Evolutionary conservation across 2,113 vertebrate species (phyloP), one percentile per base, ranked within the genome.

Genomic region (Gymnorhina tibicen): DNA sequence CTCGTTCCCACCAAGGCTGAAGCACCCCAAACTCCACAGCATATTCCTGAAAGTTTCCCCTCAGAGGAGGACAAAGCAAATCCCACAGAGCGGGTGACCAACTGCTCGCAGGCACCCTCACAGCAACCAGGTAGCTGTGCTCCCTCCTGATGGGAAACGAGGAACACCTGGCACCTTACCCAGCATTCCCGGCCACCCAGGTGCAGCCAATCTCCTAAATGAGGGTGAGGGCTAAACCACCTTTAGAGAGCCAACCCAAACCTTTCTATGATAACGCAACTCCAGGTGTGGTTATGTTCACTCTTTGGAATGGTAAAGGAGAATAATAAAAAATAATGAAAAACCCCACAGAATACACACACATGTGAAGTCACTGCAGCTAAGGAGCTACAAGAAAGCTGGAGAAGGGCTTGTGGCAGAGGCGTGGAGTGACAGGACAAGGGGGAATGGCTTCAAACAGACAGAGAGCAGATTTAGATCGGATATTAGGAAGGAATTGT

Each of bases 31-130:
- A 14, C 17, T 26, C 41, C 26, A 7, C 8, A 11, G 7, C 4
- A 6, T 30, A 23, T 3, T 69, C 15, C 42, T 5, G 13, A 13
- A 23, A 20, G 3, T 10, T 52, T 23, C 9, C 19, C 24, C 27
- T 44, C 33, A 27, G 2, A 37, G 13, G 3, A 37, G 13, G 0
- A 17, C 16, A 14, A 11, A 30, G 23, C 28, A 62, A 26, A 33
- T 1, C 3, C 11, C 22, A 17, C 8, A 16, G 13, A 8, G 2
- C 0, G 9, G 2, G 10, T 1, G 4, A 33, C 7, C 12, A 39
- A 39, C 39, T 39, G 39, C n/a, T n/a, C n/a, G n/a, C 27, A 5
- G 1, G 4, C 0, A 0, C 56, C 66, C 60, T 62, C 23, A 27
- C 30, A 20, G 42, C 22, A 47, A 16, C 3, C 1, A n/a, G 44